Percentiles rank a stretch among this genome's conserved stretches.
Evolutionary conservation across 2,888 invertebrate species (phyloP).

Genomic region (Cantharis lateralis): DNA sequence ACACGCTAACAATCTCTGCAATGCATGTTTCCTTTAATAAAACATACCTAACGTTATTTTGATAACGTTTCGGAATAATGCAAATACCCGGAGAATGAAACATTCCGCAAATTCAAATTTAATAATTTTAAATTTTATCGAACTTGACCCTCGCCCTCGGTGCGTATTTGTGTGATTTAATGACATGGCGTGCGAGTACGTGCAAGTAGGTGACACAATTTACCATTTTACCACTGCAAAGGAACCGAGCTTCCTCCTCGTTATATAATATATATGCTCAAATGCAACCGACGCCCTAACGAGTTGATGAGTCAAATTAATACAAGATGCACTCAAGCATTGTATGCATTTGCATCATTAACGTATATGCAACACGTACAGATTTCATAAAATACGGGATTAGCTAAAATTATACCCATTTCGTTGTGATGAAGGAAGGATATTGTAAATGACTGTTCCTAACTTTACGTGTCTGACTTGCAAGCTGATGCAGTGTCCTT

Average conservation of each 20-base stretch:
- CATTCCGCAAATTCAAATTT: not conserved
- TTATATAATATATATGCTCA: not conserved
- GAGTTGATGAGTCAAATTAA: not conserved
- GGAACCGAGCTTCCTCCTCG: not conserved
- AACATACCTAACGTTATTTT: not conserved
- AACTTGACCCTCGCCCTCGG: not conserved
- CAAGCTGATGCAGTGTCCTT: not conserved
- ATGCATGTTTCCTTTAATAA: not conserved
- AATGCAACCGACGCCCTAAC: not conserved
- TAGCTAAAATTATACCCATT: not conserved
- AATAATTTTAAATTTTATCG: not conserved
- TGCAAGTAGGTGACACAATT: not conserved
- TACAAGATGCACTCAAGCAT: not conserved
- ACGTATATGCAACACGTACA: not conserved
- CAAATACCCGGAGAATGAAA: not conserved
- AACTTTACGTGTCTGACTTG: not conserved
- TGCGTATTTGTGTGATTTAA: not conserved
- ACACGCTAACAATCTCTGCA: not conserved
- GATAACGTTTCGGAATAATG: not conserved
- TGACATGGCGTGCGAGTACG: not conserved
- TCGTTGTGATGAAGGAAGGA: not conserved
- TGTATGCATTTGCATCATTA: not conserved
- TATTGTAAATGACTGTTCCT: not conserved
- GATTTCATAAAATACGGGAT: not conserved
- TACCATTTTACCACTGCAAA: not conserved